Conservation (phyloP, 2,888 invertebrate species). For the Meteorus colon region DNA sequence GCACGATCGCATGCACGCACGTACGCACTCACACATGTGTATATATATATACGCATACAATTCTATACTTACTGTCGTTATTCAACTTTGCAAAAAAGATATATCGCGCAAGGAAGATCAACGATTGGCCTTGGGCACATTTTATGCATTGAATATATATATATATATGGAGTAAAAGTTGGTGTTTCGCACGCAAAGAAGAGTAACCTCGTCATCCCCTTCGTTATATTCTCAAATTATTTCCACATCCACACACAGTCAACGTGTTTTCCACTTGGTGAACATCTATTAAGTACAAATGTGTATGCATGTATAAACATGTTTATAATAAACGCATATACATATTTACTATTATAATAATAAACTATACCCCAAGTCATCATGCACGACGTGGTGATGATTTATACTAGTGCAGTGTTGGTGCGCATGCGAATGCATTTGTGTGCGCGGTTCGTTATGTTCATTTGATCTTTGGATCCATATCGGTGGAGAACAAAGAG, state of each 20-base stretch:
- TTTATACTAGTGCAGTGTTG: background rate
- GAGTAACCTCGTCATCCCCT: conserved; percentile 22
- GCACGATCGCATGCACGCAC: no score
- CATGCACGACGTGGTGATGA: conserved; percentile 10
- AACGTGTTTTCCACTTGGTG: conserved; percentile 28
- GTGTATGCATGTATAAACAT: conserved; percentile 11
- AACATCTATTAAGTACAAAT: conserved; percentile 24
- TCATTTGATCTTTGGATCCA: background rate
- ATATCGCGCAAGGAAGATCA: background rate
- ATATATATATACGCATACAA: no score
- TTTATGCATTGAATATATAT: background rate
- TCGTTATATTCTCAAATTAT: conserved; percentile 8
- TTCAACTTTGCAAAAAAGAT: background rate
- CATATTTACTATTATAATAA: background rate
- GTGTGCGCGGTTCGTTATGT: background rate
- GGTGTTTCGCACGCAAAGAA: conserved; percentile 4
- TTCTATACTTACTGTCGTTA: no score
- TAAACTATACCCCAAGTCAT: conserved; percentile 9
- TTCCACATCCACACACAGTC: no score
- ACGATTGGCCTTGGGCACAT: conserved; percentile 14
- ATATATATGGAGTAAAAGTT: background rate
- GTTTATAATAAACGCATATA: conserved; percentile 16
- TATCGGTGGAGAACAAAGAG: background rate
- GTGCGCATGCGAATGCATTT: background rate
- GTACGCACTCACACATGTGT: no score